These are phyloP conservation scores for Amphipoea lucens DNA, from an alignment of 2,888 invertebrate genomes.

Conservation along the genomic window DNA sequence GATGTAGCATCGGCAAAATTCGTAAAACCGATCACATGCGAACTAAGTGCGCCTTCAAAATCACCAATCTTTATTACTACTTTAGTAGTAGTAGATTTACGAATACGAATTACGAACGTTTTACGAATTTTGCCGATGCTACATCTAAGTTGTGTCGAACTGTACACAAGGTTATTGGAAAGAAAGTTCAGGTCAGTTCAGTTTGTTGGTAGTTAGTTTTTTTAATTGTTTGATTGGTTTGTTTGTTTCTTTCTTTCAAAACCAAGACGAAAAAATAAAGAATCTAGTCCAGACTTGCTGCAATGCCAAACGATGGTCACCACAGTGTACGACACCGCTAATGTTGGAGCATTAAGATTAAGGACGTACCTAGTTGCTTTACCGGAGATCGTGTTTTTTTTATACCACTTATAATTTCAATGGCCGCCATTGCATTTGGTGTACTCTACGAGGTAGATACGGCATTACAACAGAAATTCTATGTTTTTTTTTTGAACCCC, in stretches of 20 bases:
- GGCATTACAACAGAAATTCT: slow-evolving; percentile 52
- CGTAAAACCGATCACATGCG: too few relatives aligned
- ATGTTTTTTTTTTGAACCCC: not conserved
- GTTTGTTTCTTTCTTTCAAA: not conserved
- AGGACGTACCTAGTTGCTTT: slow-evolving; percentile 85
- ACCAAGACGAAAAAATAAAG: not conserved
- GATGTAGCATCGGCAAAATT: too few relatives aligned
- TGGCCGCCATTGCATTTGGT: slow-evolving; percentile 69
- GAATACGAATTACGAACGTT: too few relatives aligned
- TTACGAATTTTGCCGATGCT: too few relatives aligned
- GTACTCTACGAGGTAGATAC: slow-evolving; percentile 62
- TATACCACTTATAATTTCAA: slow-evolving; percentile 85
- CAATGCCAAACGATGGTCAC: slow-evolving; percentile 66
- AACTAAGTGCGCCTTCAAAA: too few relatives aligned
- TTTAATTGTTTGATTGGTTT: not conserved
- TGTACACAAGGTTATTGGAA: not conserved
- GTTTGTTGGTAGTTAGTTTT: not conserved
- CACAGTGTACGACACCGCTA: slow-evolving; percentile 73
- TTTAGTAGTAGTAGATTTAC: too few relatives aligned
- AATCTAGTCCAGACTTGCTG: not conserved
- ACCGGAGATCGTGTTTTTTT: slow-evolving; percentile 86
- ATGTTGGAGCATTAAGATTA: slow-evolving; percentile 85
- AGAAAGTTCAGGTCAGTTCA: not conserved
- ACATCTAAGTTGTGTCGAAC: too few relatives aligned
- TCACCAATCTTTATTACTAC: too few relatives aligned